Base-by-base conservation (phyloP, 2,888 invertebrate species). In the Ophion slaviceki region DNA sequence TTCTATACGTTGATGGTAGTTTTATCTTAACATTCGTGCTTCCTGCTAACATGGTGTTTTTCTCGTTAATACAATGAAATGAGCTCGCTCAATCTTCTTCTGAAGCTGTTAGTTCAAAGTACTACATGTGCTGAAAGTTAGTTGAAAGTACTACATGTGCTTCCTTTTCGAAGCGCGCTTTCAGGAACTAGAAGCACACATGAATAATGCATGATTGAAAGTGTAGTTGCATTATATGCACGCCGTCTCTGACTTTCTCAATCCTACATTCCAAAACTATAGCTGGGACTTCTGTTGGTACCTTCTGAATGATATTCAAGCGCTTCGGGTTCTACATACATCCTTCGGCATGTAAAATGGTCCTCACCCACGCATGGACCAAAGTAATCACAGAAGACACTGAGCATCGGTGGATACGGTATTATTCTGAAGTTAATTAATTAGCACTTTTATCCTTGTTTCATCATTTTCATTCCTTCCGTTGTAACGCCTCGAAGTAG, bases 131-230 rank as follows among this genome's bases (percentile, higher is more conserved):
- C 71, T 10, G 45, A 75, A 75, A n/a, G 47, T 32, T 62, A 32
- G 47, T 64, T 53, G 32, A 66, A 32, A 36, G 71, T 11, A 20
- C 59, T 57, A 72, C 59, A 72, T 57, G 8, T 53, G 45, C 20
- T 24, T 24, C 24, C 74, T 75, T 76, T 66, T 66, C 14, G 45
- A 61, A 75, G 28, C 45, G 45, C 62, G 45, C 74, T 62, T 75
- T 24, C 14, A 67, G 64, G 24, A 77, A 57, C 20, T 36, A 24
- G 57, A 68, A 68, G 68, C n/a, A 68, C 24, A 67, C 59, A 77
- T 77, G 77, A 77, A 77, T 77, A 77, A 77, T 77, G 77, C 59
- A 77, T 68, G 24, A 45, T 40, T 20, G 67, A 59, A 53, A n/a
- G 40, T 40, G 67, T 20, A 67, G 40, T 40, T 57, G 57, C 77